Conservation (phyloP, 2,113 vertebrate species). For the Rallus limicola region DNA sequence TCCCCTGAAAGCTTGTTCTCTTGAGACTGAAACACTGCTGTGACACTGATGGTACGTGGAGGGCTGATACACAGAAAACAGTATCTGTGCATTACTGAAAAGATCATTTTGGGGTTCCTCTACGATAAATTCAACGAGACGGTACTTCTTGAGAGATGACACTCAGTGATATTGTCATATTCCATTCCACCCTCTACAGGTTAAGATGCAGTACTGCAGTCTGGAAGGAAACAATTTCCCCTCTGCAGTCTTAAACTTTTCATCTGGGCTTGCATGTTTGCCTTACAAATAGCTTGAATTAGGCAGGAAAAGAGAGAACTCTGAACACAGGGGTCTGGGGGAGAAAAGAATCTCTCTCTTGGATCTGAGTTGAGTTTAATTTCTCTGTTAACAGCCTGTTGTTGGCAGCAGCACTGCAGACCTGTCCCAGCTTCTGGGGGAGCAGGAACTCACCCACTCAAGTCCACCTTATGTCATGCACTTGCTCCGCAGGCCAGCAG, state of each 20-base stretch:
- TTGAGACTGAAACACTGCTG: neutral
- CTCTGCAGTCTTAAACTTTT: neutral
- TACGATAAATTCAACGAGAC: neutral
- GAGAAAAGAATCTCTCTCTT: neutral
- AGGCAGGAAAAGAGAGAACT: neutral
- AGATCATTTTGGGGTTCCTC: neutral
- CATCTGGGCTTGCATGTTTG: neutral
- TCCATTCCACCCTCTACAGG: constrained; percentile 75
- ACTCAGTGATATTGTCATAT: constrained; percentile 13
- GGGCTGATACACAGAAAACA: neutral
- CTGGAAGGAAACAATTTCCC: constrained; percentile 12
- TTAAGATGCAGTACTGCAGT: constrained; percentile 56
- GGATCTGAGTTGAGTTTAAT: neutral
- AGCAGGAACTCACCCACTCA: neutral
- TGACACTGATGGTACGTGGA: neutral
- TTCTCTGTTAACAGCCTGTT: neutral
- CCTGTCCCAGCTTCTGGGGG: neutral
- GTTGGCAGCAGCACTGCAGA: neutral
- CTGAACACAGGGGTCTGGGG: rapidly evolving
- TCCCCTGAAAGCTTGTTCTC: neutral
- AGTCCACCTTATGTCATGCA: neutral
- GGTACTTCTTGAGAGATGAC: neutral
- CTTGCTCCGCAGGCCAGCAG: neutral
- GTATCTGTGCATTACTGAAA: neutral
- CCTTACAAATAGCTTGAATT: neutral